Evolutionary conservation across 2,113 vertebrate species (phyloP).

Genomic region (Pelodiscus sinensis): DNA sequence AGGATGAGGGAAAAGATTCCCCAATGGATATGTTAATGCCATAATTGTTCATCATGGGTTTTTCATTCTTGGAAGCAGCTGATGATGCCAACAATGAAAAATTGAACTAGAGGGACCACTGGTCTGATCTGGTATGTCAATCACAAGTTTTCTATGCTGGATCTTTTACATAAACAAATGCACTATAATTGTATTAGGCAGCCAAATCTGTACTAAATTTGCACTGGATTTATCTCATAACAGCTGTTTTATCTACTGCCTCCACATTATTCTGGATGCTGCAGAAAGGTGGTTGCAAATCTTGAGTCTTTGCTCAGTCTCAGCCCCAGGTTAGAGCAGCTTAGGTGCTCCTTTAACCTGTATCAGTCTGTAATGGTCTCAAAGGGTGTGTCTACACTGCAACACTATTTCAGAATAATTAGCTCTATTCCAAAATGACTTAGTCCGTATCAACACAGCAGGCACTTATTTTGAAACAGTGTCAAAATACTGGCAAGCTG

Average conservation of each 20-base stretch:
- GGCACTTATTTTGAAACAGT: too few relatives aligned
- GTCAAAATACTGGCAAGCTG: too few relatives aligned
- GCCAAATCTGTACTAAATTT: not conserved
- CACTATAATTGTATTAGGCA: not conserved
- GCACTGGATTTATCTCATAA: not conserved
- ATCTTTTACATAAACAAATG: not conserved
- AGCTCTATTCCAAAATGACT: too few relatives aligned
- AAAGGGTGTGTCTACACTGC: not conserved
- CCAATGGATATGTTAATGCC: not conserved
- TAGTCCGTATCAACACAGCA: too few relatives aligned
- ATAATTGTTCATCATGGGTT: not conserved
- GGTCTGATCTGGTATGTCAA: not conserved
- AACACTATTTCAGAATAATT: too few relatives aligned
- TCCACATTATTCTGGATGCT: not conserved
- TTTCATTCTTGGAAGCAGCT: not conserved
- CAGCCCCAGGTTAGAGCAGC: not conserved
- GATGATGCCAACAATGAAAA: not conserved
- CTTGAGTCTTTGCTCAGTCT: not conserved
- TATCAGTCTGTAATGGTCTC: not conserved
- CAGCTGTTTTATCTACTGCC: not conserved
- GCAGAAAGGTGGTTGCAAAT: not conserved
- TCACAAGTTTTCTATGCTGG: not conserved
- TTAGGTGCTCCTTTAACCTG: fast-evolving
- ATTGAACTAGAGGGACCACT: not conserved
- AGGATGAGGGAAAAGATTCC: not conserved